Evolutionary conservation across 1,140 invertebrate genomes (phyloP), one percentile per base, ranked within the genome.

Genomic region (Phortica variegata): DNA sequence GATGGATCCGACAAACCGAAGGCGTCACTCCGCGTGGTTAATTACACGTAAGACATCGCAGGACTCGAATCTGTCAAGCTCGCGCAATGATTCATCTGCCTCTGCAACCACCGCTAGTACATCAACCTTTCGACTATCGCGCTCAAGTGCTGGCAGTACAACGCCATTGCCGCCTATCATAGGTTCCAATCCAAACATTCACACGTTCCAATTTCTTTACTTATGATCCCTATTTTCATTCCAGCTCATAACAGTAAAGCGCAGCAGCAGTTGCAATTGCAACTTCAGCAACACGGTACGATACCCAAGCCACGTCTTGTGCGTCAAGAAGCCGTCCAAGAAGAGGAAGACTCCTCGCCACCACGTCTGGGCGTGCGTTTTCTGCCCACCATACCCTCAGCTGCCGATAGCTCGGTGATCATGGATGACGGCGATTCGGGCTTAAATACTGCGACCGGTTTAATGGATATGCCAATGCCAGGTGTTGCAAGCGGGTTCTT

Each of bases 41-140:
- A 88, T 93, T 3, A 90, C 90, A 0, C 78, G 91, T 15, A 94
- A 94, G 77, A 89, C 91, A 0, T 92, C 89, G 1, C 91, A 93
- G 72, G 91, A 94, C 65, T 93, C 90, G 1, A 93, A 91, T 73
- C 74, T 93, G 40, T 91, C 89, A 34, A 89, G 86, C 57, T 90
- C 89, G 2, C 80, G 91, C 10, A 93, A 93, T 71, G 91, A 95
- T 75, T 93, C 90, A 0, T 92, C 89, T 1, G 89, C 89, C 1
- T 91, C 89, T 0, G 74, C 71, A 0, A 90, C 89, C 1, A 92
- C 89, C 0, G 89, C 88, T 12, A 90, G 87, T 58, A 93, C 90
- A 3, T 88, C 87, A 46, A 91, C 90, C 1, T 93, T 90, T 87
- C 78, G 89, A 13, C 84, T 89, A 54, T 89, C 89, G 1, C 79